Percentiles rank a stretch among this genome's conserved stretches.
These are phyloP conservation scores for Blastobasis lacticolella DNA, from an alignment of 2,888 invertebrate genomes.

Conservation along the genomic window DNA sequence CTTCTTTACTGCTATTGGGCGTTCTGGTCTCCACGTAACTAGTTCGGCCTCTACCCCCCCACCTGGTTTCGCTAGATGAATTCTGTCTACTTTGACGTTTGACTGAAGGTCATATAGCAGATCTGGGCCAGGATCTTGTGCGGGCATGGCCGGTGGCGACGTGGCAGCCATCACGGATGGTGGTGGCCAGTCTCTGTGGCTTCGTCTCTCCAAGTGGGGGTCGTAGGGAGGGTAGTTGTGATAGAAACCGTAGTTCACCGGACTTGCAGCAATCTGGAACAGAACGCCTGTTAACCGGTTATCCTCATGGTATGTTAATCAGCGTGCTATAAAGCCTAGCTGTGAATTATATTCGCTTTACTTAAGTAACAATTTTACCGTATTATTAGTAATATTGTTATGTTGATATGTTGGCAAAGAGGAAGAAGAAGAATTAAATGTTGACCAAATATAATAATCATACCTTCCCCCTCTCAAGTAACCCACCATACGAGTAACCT, in stretches of 20 bases:
- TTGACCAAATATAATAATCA: constrained; percentile 32
- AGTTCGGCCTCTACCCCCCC: constrained; percentile 20
- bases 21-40: constrained; percentile 36
- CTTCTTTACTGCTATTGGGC: constrained; percentile 28
- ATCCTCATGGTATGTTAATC: constrained; percentile 39
- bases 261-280: constrained; percentile 80
- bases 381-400: background rate
- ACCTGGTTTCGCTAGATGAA: constrained; percentile 28
- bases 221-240: constrained; percentile 65
- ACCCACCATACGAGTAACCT: constrained; percentile 44
- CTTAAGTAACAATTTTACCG: background rate
- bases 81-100: constrained; percentile 42
- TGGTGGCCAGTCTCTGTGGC: constrained; percentile 45
- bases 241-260: constrained; percentile 84
- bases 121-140: constrained; percentile 25
- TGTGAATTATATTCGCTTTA: constrained; percentile 16
- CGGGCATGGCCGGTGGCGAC: constrained; percentile 32
- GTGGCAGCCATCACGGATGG: constrained; percentile 46
- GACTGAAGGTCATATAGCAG: constrained; percentile 15
- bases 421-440: constrained; percentile 10
- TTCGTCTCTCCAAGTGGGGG: constrained; percentile 60
- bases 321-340: constrained; percentile 42
- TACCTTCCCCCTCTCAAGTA: constrained; percentile 64
- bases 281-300: constrained; percentile 69
- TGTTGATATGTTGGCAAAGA: background rate